These are phyloP conservation scores for Lepas anatifera DNA, from an alignment of 2,888 invertebrate species.

Conservation along the genomic window DNA sequence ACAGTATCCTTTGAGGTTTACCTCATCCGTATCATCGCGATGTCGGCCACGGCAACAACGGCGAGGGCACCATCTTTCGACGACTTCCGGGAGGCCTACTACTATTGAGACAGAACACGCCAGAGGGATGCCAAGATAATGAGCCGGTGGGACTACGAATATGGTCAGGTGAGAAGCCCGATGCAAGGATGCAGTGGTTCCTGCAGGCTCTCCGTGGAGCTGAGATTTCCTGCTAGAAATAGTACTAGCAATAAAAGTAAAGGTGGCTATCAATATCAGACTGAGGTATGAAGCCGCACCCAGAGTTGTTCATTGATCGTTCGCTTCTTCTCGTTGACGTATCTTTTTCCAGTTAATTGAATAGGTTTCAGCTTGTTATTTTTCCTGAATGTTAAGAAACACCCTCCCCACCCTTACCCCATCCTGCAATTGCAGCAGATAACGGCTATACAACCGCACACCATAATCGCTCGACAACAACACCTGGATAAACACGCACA, in stretches of 20 bases:
- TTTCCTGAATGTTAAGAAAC: too few relatives aligned
- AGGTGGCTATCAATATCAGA: too few relatives aligned
- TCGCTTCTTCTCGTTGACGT: too few relatives aligned
- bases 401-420: too few relatives aligned
- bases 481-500: constrained; percentile 99
- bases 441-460: constrained; percentile 97
- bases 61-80: constrained; percentile 87
- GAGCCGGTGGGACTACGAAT: constrained; percentile 99
- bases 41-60: constrained; percentile 61
- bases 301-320: too few relatives aligned
- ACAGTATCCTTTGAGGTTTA: constrained; percentile 99
- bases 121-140: constrained; percentile 91
- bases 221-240: too few relatives aligned
- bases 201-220: too few relatives aligned
- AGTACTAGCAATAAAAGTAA: too few relatives aligned
- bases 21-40: constrained; percentile 84
- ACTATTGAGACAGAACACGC: constrained; percentile 92
- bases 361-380: too few relatives aligned
- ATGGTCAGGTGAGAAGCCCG: constrained; percentile 22
- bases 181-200: too few relatives aligned
- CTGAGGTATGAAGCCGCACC: too few relatives aligned
- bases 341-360: too few relatives aligned
- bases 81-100: constrained; percentile 97
- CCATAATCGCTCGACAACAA: constrained; percentile 97
- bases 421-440: constrained; percentile 48